Evolutionary conservation across 2,888 invertebrate genomes (phyloP).

Genomic region (Crossocerus cetratus): DNA sequence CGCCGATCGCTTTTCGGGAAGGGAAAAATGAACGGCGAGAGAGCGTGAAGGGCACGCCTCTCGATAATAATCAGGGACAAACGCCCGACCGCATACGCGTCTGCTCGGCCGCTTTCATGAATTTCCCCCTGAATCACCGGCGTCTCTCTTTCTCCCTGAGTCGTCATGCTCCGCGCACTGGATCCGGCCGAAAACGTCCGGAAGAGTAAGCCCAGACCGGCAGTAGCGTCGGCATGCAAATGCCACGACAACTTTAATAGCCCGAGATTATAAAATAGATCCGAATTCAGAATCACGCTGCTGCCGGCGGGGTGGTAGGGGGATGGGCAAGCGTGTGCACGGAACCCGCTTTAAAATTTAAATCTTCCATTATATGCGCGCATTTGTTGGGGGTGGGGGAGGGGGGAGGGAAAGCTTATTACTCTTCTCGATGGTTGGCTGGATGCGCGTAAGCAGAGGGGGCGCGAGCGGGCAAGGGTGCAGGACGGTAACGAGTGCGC

Average conservation of each 20-base stretch:
- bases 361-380: constrained; percentile 54
- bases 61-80: background rate
- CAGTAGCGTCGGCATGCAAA: constrained; percentile 40
- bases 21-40: background rate
- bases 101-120: constrained; percentile 35
- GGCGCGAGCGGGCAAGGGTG: background rate
- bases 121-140: constrained; percentile 27
- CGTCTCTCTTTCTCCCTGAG: constrained; percentile 16
- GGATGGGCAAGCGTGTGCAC: constrained; percentile 15
- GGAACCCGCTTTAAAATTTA: constrained; percentile 48
- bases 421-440: constrained; percentile 11
- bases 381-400: constrained; percentile 31
- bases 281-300: constrained; percentile 47
- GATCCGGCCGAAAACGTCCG: constrained; percentile 46
- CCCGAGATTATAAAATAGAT: constrained; percentile 55
- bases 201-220: constrained; percentile 19
- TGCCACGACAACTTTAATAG: constrained; percentile 55
- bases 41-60: background rate
- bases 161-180: constrained; percentile 40
- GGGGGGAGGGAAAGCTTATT: constrained; percentile 41
- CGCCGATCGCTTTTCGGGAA: background rate
- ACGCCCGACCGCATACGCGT: constrained; percentile 9
- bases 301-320: no score
- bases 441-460: constrained; percentile 2
- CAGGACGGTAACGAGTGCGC: constrained; percentile 35